Evolutionary conservation across 2,113 vertebrate genomes (phyloP).

Genomic region (Archocentrus centrarchus): DNA sequence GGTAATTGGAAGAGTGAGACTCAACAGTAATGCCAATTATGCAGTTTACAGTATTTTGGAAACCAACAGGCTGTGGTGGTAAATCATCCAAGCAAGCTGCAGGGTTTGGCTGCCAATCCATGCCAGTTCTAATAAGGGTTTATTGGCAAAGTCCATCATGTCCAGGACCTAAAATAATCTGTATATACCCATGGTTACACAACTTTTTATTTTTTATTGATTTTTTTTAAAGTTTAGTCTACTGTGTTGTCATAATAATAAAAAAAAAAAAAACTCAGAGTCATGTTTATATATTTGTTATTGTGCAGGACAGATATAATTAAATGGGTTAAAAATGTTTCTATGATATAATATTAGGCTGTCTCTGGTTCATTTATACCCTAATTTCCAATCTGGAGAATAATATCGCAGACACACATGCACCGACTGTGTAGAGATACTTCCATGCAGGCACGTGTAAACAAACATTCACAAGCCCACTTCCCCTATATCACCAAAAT

Average conservation of each 20-base stretch:
- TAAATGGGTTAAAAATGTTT: background rate
- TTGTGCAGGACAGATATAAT: background rate
- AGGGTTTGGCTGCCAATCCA: slow-evolving; percentile 20
- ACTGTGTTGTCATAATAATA: background rate
- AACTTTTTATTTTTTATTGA: background rate
- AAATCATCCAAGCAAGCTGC: slow-evolving; percentile 27
- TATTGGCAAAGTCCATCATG: slow-evolving; percentile 46
- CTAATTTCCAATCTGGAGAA: background rate
- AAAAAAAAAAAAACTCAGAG: background rate
- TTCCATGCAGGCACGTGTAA: slow-evolving; percentile 3
- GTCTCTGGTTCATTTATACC: background rate
- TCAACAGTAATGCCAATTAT: slow-evolving; percentile 14
- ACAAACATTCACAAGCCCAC: background rate
- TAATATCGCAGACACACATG: background rate
- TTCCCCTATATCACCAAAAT: slow-evolving; percentile 1
- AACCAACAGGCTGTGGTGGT: background rate
- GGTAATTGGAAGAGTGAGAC: slow-evolving; percentile 5
- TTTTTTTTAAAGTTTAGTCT: too few species aligned
- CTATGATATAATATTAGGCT: background rate
- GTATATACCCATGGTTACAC: slow-evolving; percentile 50
- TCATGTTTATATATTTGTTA: background rate
- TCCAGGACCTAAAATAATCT: slow-evolving; percentile 55
- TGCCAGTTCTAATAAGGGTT: slow-evolving; percentile 39
- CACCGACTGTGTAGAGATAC: background rate
- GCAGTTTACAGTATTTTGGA: slow-evolving; percentile 17